Evolutionary conservation across 2,888 invertebrate genomes (phyloP).

Genomic region (Tetanocera ferruginea): DNA sequence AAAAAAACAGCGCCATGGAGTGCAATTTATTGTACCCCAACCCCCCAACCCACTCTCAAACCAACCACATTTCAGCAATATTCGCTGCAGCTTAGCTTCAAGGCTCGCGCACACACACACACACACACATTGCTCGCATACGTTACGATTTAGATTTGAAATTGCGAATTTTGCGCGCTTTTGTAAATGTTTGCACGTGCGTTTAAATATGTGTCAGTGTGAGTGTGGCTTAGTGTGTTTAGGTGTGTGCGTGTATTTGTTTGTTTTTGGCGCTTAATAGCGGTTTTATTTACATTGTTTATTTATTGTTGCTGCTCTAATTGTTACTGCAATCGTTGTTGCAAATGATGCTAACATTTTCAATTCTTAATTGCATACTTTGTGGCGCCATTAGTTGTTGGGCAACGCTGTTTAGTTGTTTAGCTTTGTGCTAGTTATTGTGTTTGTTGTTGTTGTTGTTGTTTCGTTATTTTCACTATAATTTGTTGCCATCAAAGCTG

Average conservation of each 20-base stretch:
- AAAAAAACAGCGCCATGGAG: no score
- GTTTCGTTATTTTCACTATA: background rate
- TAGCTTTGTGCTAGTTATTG: background rate
- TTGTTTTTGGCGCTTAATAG: constrained; percentile 9
- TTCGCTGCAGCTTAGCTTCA: no score
- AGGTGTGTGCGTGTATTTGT: background rate
- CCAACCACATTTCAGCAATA: no score
- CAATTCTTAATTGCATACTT: constrained; percentile 27
- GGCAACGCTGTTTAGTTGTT: background rate
- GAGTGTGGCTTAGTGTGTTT: background rate
- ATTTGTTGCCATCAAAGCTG: no score
- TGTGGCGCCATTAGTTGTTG: constrained; percentile 16
- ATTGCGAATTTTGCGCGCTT: no score
- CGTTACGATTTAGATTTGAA: no score
- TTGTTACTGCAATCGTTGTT: constrained; percentile 4
- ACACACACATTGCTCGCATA: no score
- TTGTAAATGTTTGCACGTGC: no score
- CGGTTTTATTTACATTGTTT: constrained; percentile 16
- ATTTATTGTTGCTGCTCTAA: constrained; percentile 22
- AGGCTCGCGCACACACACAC: no score
- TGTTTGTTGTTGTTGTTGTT: background rate
- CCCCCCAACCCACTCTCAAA: no score
- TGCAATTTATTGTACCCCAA: no score
- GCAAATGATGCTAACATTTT: background rate
- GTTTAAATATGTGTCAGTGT: background rate